These are phyloP conservation scores for Epinotia brunnichana DNA, from an alignment of 2,888 invertebrate genomes.

Conservation along the genomic window DNA sequence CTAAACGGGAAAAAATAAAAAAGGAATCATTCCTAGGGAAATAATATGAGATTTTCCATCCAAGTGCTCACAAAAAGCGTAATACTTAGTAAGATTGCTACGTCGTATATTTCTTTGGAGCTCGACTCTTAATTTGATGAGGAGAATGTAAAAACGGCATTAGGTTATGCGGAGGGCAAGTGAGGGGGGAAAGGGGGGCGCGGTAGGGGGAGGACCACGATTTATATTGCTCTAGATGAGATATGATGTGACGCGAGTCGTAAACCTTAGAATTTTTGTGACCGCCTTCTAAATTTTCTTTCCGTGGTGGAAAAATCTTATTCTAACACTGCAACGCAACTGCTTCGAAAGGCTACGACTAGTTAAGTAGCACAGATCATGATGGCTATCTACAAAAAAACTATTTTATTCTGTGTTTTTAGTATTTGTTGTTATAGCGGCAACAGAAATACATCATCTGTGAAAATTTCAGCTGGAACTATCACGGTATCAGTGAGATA, in stretches of 20 bases:
- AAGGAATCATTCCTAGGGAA: conserved; percentile 63
- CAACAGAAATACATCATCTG: too few species aligned
- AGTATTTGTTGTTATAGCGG: too few species aligned
- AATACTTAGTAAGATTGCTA: conserved; percentile 66
- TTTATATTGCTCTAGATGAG: conserved; percentile 68
- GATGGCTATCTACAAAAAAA: too few species aligned
- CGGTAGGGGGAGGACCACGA: conserved; percentile 55
- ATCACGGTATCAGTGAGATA: too few species aligned
- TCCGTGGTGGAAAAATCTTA: conserved; percentile 14
- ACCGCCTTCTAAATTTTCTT: conserved; percentile 36
- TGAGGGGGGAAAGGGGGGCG: conserved; percentile 45
- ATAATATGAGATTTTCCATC: conserved; percentile 67
- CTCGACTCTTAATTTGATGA: conserved; percentile 73
- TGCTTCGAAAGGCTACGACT: background rate
- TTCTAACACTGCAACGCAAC: conserved; percentile 7
- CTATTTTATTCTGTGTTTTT: too few species aligned
- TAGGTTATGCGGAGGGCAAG: conserved; percentile 62
- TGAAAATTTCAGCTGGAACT: too few species aligned
- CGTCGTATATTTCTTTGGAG: conserved; percentile 64
- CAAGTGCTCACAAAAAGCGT: conserved; percentile 59
- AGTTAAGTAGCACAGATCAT: conserved; percentile 3
- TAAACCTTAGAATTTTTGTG: conserved; percentile 62
- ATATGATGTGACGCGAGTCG: conserved; percentile 58
- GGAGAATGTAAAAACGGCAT: conserved; percentile 71
- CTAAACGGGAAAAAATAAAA: conserved; percentile 52